phyloP scores from a whole-genome alignment of 2,888 invertebrate species.

The Electrophaes corylata region DNA sequence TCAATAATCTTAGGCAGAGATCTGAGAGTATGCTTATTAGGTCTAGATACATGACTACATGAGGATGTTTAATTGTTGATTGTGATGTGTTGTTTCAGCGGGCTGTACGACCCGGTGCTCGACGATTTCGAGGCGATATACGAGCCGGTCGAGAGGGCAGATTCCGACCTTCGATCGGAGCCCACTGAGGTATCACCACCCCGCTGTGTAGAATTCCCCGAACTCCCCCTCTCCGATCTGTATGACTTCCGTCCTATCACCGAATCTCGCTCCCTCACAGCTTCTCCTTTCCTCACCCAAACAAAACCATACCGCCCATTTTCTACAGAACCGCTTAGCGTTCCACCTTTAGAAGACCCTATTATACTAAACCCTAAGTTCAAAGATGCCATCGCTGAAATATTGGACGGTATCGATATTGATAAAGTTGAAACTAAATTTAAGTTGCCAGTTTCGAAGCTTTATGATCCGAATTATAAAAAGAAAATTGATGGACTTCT shows the following conservation, averaged over 20 bases:
- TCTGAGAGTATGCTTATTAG: too few species aligned
- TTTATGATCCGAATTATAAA: constrained; percentile 65
- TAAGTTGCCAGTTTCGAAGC: constrained; percentile 68
- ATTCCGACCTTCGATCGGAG: constrained; percentile 70
- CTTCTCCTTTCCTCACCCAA: constrained; percentile 57
- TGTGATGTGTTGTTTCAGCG: constrained; percentile 54
- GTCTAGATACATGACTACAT: too few species aligned
- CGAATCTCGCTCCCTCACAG: constrained; percentile 55
- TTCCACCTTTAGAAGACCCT: constrained; percentile 69
- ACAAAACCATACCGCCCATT: constrained; percentile 68
- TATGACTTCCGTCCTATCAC: constrained; percentile 32
- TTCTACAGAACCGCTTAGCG: constrained; percentile 64
- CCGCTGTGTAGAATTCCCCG: constrained; percentile 47
- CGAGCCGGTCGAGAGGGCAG: constrained; percentile 67
- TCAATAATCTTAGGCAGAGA: too few species aligned
- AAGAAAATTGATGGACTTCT: constrained; percentile 33
- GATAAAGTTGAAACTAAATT: constrained; percentile 55
- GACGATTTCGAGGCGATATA: constrained; percentile 70
- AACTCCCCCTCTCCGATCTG: constrained; percentile 38
- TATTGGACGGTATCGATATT: constrained; percentile 40
- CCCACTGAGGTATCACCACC: constrained; percentile 67
- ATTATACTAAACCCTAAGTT: constrained; percentile 68
- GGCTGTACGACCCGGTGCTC: constrained; percentile 74
- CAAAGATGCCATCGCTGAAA: constrained; percentile 58
- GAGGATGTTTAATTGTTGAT: not conserved